A percentile compares a stretch with the other conserved stretches of the same genome.
Conservation (phyloP, 2,888 invertebrate genomes). For the Silvanus unidentatus region DNA sequence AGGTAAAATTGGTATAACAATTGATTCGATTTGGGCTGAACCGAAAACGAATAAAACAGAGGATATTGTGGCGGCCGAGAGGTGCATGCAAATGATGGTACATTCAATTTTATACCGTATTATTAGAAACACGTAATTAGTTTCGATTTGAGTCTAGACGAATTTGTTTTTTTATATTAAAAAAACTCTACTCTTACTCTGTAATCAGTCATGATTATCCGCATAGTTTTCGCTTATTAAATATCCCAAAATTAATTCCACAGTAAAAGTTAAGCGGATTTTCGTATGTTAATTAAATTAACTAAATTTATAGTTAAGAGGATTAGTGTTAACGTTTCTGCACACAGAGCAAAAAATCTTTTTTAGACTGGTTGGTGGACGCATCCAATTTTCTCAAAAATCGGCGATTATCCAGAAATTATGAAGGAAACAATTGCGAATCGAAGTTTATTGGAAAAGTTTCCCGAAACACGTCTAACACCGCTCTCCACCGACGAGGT, state of each 20-base stretch:
- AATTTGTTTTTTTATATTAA: no score
- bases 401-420: slow-evolving; percentile 50
- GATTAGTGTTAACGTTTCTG: no score
- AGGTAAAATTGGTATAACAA: slow-evolving; percentile 57
- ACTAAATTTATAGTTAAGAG: no score
- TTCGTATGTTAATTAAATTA: no score
- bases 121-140: no score
- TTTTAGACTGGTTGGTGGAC: slow-evolving; percentile 47
- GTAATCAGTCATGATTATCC: no score
- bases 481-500: slow-evolving; percentile 45
- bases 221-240: no score
- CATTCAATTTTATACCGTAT: slow-evolving; percentile 15
- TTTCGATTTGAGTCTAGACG: no score
- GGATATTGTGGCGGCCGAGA: slow-evolving; percentile 51
- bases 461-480: slow-evolving; percentile 46
- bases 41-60: slow-evolving; percentile 48
- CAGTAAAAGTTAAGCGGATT: no score
- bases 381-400: slow-evolving; percentile 46
- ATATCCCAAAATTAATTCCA: no score
- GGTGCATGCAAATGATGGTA: slow-evolving; percentile 54
- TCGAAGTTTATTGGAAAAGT: slow-evolving; percentile 46
- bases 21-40: slow-evolving; percentile 53
- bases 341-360: no score
- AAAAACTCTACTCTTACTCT: no score
- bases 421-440: slow-evolving; percentile 46